Evolutionary conservation across 2,113 vertebrate species (phyloP).

Genomic region (Kryptolebias marmoratus): DNA sequence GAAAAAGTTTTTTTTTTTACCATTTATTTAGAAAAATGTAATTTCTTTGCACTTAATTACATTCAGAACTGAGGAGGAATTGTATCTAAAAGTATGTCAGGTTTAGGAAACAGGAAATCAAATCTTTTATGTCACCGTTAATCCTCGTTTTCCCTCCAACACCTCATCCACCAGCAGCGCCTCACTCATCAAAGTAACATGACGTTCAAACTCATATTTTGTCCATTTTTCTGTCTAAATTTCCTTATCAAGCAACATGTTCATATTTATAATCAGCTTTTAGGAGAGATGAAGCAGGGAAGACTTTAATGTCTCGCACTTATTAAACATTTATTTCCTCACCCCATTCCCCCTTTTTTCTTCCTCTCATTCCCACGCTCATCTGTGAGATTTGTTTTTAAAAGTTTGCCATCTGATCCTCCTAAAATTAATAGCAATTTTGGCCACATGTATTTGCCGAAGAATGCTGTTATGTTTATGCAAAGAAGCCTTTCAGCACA

Average conservation of each 20-base stretch:
- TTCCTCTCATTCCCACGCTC: background rate
- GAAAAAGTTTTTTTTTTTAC: no score
- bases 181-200: constrained; percentile 36
- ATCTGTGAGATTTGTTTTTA: background rate
- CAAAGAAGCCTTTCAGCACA: background rate
- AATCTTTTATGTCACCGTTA: constrained; percentile 26
- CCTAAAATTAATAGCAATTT: background rate
- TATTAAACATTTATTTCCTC: background rate
- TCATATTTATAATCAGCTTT: background rate
- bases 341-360: constrained; percentile 1
- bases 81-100: constrained; percentile 5
- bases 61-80: background rate
- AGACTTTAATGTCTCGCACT: background rate
- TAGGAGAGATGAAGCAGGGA: constrained; percentile 24
- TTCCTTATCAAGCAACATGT: constrained; percentile 3
- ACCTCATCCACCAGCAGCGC: constrained; percentile 41
- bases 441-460: no score
- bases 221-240: background rate
- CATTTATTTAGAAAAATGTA: background rate
- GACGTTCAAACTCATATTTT: background rate
- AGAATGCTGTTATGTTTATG: constrained; percentile 1
- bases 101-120: constrained; percentile 12
- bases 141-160: constrained; percentile 16
- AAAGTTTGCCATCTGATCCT: background rate
- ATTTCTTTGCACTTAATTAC: background rate